Percentiles rank a stretch among this genome's conserved stretches.
Conservation (phyloP, 2,888 invertebrate genomes). For the Pyrrhosoma nymphula region DNA sequence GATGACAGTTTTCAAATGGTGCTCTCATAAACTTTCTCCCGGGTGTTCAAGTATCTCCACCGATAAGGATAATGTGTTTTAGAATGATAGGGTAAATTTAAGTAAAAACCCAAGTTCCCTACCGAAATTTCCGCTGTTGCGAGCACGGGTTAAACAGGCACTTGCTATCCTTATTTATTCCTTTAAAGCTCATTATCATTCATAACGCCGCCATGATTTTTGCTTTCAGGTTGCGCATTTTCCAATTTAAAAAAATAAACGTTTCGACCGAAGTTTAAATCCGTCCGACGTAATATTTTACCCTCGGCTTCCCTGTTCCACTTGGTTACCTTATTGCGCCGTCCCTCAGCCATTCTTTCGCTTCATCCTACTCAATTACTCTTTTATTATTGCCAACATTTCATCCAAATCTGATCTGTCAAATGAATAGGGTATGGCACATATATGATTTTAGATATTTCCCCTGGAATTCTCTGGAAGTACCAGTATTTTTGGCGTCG, state of each 20-base stretch:
- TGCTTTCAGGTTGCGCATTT: slow-evolving; percentile 59
- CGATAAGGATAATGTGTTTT: slow-evolving; percentile 64
- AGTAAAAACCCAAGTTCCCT: slow-evolving; percentile 46
- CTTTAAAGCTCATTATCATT: slow-evolving; percentile 65
- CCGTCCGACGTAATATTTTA: slow-evolving; percentile 16
- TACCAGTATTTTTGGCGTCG: neutral
- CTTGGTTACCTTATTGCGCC: slow-evolving; percentile 8
- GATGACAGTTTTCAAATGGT: slow-evolving; percentile 52
- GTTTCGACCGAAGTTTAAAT: slow-evolving; percentile 35
- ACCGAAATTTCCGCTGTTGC: slow-evolving; percentile 45
- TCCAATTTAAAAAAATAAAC: slow-evolving; percentile 62
- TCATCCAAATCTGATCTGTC: slow-evolving; percentile 37
- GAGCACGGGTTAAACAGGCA: slow-evolving; percentile 56
- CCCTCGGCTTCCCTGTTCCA: neutral
- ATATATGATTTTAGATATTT: slow-evolving; percentile 48
- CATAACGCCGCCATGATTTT: slow-evolving; percentile 42
- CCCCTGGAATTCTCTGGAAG: neutral
- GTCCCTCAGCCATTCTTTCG: slow-evolving; percentile 30
- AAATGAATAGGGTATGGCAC: slow-evolving; percentile 41
- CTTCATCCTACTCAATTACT: slow-evolving; percentile 42
- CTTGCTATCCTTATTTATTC: slow-evolving; percentile 65
- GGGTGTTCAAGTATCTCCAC: slow-evolving; percentile 56
- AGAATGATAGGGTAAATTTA: slow-evolving; percentile 62
- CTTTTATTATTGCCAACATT: slow-evolving; percentile 53
- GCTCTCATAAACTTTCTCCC: slow-evolving; percentile 57